These are phyloP conservation scores for Phenganax marumi DNA, from an alignment of 92 coral and sea anemone species.

Conservation along the genomic window DNA sequence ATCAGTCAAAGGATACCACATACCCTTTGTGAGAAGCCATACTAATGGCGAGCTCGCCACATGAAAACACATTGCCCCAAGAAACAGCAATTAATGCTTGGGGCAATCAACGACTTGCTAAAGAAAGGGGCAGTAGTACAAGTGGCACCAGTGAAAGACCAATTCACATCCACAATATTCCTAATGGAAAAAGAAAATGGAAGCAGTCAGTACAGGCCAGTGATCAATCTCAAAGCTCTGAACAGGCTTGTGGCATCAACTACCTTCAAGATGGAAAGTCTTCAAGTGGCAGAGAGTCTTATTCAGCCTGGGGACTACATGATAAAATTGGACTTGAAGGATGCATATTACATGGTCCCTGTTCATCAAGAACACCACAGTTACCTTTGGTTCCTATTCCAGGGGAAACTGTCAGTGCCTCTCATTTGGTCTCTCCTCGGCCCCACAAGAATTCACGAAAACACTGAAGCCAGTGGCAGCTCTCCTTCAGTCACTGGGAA, in stretches of 20 bases:
- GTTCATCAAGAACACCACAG: not conserved
- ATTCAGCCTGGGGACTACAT: constrained; percentile 49
- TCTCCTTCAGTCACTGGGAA: constrained; percentile 39
- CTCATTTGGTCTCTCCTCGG: no score
- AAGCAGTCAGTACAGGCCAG: constrained; percentile 17
- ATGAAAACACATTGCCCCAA: constrained; percentile 32
- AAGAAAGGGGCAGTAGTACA: constrained; percentile 39
- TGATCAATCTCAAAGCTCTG: constrained; percentile 29
- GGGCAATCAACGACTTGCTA: constrained; percentile 49
- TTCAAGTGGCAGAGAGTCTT: constrained; percentile 43
- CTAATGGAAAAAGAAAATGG: constrained; percentile 56
- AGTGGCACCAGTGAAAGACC: constrained; percentile 37
- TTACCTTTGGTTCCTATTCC: constrained; percentile 16
- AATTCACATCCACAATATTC: constrained; percentile 33
- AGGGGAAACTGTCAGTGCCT: constrained; percentile 32
- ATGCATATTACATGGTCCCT: not conserved
- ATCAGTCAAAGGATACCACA: constrained; percentile 57
- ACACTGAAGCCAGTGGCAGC: constrained; percentile 8
- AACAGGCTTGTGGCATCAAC: constrained; percentile 49
- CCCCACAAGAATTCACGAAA: constrained; percentile 44
- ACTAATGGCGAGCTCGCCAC: constrained; percentile 52
- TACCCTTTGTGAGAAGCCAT: constrained; percentile 53
- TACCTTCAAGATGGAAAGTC: constrained; percentile 59
- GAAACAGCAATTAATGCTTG: constrained; percentile 37
- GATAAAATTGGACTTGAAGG: constrained; percentile 11